These are phyloP conservation scores for Drosophila falleni DNA, from an alignment of 2,888 invertebrate genomes.

Conservation along the genomic window DNA sequence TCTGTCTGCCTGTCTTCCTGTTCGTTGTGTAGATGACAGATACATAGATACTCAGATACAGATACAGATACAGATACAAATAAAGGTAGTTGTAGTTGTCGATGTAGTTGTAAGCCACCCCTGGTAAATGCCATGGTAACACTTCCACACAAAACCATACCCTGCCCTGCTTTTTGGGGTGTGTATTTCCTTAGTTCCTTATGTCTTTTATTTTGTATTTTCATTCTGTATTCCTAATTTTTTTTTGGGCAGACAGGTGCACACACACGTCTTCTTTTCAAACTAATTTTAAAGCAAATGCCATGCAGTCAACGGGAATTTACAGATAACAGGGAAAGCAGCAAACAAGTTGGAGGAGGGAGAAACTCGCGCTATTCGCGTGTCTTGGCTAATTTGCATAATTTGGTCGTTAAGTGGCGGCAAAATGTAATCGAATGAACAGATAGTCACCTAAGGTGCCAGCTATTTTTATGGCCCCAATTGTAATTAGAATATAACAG, in stretches of 20 bases:
- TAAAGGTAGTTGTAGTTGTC: conserved; percentile 11
- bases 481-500: conserved; percentile 53
- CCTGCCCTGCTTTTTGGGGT: conserved; percentile 2
- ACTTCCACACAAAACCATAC: conserved; percentile 15
- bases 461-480: conserved; percentile 54
- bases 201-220: conserved; percentile 3
- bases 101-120: conserved; percentile 37
- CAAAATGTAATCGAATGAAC: conserved; percentile 80
- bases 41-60: conserved; percentile 20
- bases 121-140: conserved; percentile 54
- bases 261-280: conserved; percentile 59
- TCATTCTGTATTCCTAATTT: conserved; percentile 1
- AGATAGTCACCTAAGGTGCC: conserved; percentile 61
- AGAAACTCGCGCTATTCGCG: conserved; percentile 38
- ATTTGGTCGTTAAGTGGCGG: conserved; percentile 78
- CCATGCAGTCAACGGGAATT: conserved; percentile 48
- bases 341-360: neutral
- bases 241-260: conserved; percentile 64
- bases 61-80: conserved; percentile 9
- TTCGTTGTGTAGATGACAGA: conserved; percentile 49
- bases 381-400: conserved; percentile 71
- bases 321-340: conserved; percentile 2
- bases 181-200: conserved; percentile 29
- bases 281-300: conserved; percentile 77
- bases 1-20: conserved; percentile 8